Evolutionary conservation across 2,113 vertebrate genomes (phyloP).

Genomic region (Peromyscus polionotus): DNA sequence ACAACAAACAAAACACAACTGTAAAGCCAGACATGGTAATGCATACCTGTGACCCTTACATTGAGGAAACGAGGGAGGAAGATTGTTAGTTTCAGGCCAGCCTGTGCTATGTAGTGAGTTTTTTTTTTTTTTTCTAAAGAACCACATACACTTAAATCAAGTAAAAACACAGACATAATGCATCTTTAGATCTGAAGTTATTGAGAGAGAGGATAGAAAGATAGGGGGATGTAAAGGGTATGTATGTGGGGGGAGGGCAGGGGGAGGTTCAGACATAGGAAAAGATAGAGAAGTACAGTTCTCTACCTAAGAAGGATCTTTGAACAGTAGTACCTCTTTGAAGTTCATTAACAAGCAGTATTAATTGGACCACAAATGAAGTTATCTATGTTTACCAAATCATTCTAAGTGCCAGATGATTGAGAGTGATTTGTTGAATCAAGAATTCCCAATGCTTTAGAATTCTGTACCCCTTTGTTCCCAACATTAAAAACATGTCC

Average conservation of each 20-base stretch:
- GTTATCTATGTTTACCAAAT: neutral
- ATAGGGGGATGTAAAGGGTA: neutral
- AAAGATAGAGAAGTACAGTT: neutral
- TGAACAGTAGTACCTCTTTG: neutral
- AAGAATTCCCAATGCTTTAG: neutral
- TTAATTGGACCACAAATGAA: neutral
- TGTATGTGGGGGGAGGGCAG: neutral
- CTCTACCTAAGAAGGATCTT: neutral
- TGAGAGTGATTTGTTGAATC: slow-evolving; percentile 5
- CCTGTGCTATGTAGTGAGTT: neutral
- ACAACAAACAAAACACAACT: neutral
- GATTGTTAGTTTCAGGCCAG: neutral
- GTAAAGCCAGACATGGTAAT: neutral
- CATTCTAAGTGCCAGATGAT: neutral
- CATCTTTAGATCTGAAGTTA: neutral
- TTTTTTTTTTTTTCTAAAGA: neutral
- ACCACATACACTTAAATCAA: neutral
- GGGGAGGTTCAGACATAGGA: neutral
- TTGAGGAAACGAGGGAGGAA: neutral
- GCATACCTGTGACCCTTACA: neutral
- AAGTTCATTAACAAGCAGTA: neutral
- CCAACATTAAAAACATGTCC: neutral
- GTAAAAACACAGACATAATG: neutral
- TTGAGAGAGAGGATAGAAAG: neutral
- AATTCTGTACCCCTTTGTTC: neutral